These are phyloP conservation scores for Incurvaria masculella DNA, from an alignment of 2,888 invertebrate species.

Conservation along the genomic window DNA sequence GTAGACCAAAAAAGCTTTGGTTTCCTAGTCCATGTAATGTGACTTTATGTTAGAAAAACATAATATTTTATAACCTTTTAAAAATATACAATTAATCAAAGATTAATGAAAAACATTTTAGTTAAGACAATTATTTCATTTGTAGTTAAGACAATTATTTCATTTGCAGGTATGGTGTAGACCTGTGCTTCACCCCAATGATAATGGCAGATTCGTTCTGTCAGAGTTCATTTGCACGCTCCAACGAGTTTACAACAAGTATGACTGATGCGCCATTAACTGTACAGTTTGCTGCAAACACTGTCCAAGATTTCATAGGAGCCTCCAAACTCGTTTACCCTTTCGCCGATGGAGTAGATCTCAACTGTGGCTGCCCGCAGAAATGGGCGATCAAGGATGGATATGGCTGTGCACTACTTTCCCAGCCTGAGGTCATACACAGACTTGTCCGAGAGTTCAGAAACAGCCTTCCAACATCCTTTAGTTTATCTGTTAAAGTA, in stretches of 20 bases:
- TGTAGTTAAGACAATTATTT: constrained; percentile 11
- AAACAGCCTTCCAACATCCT: constrained; percentile 67
- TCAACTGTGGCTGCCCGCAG: constrained; percentile 98
- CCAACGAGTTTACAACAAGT: constrained; percentile 77
- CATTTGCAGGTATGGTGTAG: constrained; percentile 70
- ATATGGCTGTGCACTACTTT: constrained; percentile 80
- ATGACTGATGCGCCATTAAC: constrained; percentile 78
- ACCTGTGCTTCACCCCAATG: constrained; percentile 95
- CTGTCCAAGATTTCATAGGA: constrained; percentile 74
- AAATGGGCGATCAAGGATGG: constrained; percentile 91
- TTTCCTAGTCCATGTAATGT: no score
- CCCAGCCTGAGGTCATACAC: constrained; percentile 77
- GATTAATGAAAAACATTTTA: constrained; percentile 2
- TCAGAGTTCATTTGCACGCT: constrained; percentile 80
- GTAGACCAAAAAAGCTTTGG: no score
- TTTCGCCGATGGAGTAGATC: constrained; percentile 87
- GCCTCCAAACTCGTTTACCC: constrained; percentile 82
- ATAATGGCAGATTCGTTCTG: constrained; percentile 93
- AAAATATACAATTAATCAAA: background rate
- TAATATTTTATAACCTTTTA: background rate
- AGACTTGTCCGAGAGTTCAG: constrained; percentile 77
- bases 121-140: background rate
- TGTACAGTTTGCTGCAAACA: constrained; percentile 93
- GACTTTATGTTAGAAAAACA: background rate
- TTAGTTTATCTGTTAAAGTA: constrained; percentile 91